A percentile compares a stretch with the other conserved stretches of the same genome.
phyloP scores from a whole-genome alignment of 2,113 vertebrate species.

The Glaucomys volans region DNA sequence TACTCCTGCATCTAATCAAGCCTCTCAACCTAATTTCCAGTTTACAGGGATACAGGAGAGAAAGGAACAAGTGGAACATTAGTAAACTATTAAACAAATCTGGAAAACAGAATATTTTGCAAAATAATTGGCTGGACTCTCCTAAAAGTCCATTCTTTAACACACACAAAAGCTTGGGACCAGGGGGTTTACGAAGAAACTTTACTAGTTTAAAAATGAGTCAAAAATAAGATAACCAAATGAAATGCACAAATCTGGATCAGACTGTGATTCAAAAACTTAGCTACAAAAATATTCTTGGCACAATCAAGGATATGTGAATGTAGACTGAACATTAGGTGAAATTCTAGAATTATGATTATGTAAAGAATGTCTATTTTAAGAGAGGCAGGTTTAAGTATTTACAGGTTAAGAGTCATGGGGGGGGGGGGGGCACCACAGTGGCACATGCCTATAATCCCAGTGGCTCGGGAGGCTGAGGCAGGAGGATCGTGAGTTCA shows the following conservation, averaged over 20 bases:
- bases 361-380: background rate
- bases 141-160: slow-evolving; percentile 17
- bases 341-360: background rate
- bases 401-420: background rate
- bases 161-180: background rate
- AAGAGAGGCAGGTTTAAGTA: background rate
- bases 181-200: background rate
- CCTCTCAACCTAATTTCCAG: background rate
- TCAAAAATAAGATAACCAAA: background rate
- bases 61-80: background rate
- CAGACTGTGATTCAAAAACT: background rate
- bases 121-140: background rate
- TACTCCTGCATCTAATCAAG: background rate
- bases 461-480: too few relatives aligned
- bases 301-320: background rate
- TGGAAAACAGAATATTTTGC: background rate
- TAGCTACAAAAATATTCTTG: background rate
- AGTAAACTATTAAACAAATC: slow-evolving; percentile 6
- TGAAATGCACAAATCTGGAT: background rate
- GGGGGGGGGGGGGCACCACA: too few relatives aligned
- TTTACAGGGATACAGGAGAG: background rate
- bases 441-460: too few relatives aligned
- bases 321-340: background rate
- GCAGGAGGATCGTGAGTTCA: too few relatives aligned
- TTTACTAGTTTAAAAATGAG: background rate